Conservation (phyloP, 2,113 vertebrate species). For the Nothoprocta perdicaria region DNA sequence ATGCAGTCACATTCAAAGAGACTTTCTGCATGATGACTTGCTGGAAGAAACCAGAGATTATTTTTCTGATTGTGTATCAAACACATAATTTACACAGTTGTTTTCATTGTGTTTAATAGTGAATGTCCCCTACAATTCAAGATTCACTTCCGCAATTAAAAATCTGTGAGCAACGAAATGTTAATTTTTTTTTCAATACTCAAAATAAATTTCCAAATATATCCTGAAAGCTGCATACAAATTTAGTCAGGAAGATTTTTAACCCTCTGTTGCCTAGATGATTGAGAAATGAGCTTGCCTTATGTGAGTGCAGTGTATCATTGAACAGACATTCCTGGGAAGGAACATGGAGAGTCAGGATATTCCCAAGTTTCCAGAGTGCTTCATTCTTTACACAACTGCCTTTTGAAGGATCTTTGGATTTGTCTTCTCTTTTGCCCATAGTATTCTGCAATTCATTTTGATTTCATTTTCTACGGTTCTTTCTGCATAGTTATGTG, state of each 20-base stretch:
- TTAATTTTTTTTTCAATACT: neutral
- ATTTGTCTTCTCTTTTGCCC: neutral
- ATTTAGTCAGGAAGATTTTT: neutral
- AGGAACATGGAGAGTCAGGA: neutral
- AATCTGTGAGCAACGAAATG: neutral
- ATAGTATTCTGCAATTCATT: neutral
- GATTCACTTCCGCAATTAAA: neutral
- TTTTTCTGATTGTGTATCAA: neutral
- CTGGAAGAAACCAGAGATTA: neutral
- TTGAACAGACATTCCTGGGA: neutral
- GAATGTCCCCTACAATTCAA: neutral
- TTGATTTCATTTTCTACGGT: neutral
- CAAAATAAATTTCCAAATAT: neutral
- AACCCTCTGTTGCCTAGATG: neutral
- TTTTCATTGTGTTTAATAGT: neutral
- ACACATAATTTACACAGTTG: neutral
- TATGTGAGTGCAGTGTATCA: neutral
- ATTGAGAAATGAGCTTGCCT: neutral
- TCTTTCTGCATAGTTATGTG: neutral
- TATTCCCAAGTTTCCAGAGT: neutral
- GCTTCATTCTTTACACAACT: neutral
- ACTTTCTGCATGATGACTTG: neutral
- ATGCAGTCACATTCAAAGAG: neutral
- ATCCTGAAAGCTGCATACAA: neutral
- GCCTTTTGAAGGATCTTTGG: neutral